These are phyloP conservation scores for Clistopyga incitator DNA, from an alignment of 2,888 invertebrate species.

Conservation along the genomic window DNA sequence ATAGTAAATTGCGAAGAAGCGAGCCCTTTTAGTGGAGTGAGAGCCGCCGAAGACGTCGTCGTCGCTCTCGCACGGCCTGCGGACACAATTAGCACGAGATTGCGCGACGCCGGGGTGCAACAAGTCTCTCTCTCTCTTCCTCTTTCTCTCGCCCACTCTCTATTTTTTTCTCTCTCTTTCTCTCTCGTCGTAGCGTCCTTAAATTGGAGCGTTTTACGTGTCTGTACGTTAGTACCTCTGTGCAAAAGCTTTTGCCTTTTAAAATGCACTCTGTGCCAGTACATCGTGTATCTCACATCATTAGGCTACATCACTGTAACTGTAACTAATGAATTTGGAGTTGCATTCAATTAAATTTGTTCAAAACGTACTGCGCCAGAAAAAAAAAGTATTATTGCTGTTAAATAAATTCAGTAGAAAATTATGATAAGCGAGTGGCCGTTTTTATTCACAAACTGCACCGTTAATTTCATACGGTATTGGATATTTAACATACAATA, in stretches of 20 bases:
- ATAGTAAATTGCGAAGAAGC: constrained; percentile 38
- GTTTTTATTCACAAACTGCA: no score
- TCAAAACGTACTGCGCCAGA: background rate
- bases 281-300: constrained; percentile 14
- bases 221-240: constrained; percentile 54
- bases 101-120: constrained; percentile 64
- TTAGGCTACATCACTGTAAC: background rate
- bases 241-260: constrained; percentile 12
- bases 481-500: no score
- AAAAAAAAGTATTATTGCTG: no score
- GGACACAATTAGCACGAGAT: constrained; percentile 63
- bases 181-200: constrained; percentile 49
- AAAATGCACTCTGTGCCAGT: background rate
- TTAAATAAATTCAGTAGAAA: no score
- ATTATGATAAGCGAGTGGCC: no score
- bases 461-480: no score
- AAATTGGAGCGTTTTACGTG: constrained; percentile 67
- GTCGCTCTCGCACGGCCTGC: constrained; percentile 49
- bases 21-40: constrained; percentile 14
- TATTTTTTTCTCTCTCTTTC: background rate
- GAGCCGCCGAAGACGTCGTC: constrained; percentile 21
- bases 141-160: background rate
- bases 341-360: background rate
- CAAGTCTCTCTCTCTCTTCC: constrained; percentile 62
- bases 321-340: background rate